These are phyloP conservation scores for Actinernus sp. DNA, from an alignment of 92 coral and sea anemone species.

Conservation along the genomic window DNA sequence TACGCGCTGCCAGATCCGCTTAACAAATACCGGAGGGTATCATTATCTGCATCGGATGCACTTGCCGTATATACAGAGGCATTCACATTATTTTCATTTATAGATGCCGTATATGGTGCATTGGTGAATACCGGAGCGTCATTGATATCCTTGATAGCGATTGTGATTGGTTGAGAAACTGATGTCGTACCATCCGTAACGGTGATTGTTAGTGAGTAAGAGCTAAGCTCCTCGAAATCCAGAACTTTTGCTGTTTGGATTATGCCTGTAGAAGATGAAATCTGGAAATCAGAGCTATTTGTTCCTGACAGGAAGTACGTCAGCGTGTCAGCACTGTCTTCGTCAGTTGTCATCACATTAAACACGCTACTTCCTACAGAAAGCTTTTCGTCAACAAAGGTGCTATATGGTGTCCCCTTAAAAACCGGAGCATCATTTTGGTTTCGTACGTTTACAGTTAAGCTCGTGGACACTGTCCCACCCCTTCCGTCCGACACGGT, in stretches of 20 bases:
- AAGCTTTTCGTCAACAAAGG: constrained; percentile 44
- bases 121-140: constrained; percentile 47
- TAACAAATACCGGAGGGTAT: constrained; percentile 44
- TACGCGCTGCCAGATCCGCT: constrained; percentile 54
- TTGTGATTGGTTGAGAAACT: constrained; percentile 53
- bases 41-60: constrained; percentile 74
- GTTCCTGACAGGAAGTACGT: constrained; percentile 53
- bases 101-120: constrained; percentile 44
- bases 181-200: constrained; percentile 50
- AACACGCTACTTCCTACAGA: constrained; percentile 50
- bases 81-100: constrained; percentile 40
- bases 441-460: constrained; percentile 53
- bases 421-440: constrained; percentile 61
- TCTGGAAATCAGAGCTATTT: constrained; percentile 61
- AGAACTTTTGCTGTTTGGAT: constrained; percentile 46
- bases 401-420: constrained; percentile 48
- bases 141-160: constrained; percentile 45
- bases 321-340: constrained; percentile 49
- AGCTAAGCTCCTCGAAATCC: constrained; percentile 53
- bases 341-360: constrained; percentile 49
- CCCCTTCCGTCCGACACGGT: constrained; percentile 69
- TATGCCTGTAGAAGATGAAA: constrained; percentile 59
- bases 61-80: constrained; percentile 46
- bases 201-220: constrained; percentile 32
- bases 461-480: constrained; percentile 50